Conservation (phyloP, 2,888 invertebrate species). For the Crepidodera aurea region DNA sequence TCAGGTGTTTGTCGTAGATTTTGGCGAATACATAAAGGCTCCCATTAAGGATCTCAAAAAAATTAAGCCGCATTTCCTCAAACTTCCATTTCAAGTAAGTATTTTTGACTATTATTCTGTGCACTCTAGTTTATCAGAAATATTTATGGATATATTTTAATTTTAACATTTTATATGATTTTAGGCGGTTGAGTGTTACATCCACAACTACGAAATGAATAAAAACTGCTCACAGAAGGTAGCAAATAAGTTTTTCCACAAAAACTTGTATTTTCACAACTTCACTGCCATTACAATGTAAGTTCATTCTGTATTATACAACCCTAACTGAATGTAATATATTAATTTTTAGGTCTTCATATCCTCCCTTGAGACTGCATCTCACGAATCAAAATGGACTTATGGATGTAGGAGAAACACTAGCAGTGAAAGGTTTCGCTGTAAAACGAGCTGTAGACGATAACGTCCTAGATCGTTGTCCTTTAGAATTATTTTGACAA, state of each 20-base stretch:
- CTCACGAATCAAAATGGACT: conserved; percentile 33
- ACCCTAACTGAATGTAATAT: conserved; percentile 4
- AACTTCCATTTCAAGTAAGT: conserved; percentile 49
- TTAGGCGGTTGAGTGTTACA: conserved; percentile 44
- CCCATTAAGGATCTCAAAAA: conserved; percentile 40
- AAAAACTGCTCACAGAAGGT: conserved; percentile 30
- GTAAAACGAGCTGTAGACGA: conserved; percentile 30
- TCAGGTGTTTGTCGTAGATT: conserved; percentile 49
- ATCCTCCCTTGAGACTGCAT: conserved; percentile 33
- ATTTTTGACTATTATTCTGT: neutral
- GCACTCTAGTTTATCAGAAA: no score
- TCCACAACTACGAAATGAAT: conserved; percentile 41
- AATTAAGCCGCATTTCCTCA: conserved; percentile 46
- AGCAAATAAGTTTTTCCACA: conserved; percentile 40
- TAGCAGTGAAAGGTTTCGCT: conserved; percentile 38
- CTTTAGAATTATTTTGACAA: conserved; percentile 21
- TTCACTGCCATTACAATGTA: conserved; percentile 39
- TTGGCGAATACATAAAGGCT: conserved; percentile 43
- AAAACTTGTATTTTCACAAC: conserved; percentile 40
- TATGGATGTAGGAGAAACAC: conserved; percentile 35
- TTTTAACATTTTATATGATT: no score
- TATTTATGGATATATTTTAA: conserved; percentile 6
- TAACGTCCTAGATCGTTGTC: conserved; percentile 32
- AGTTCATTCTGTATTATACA: conserved; percentile 23
- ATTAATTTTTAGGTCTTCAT: conserved; percentile 31